Conservation (phyloP, 1,140 invertebrate genomes). For the Carposina sasakii region DNA sequence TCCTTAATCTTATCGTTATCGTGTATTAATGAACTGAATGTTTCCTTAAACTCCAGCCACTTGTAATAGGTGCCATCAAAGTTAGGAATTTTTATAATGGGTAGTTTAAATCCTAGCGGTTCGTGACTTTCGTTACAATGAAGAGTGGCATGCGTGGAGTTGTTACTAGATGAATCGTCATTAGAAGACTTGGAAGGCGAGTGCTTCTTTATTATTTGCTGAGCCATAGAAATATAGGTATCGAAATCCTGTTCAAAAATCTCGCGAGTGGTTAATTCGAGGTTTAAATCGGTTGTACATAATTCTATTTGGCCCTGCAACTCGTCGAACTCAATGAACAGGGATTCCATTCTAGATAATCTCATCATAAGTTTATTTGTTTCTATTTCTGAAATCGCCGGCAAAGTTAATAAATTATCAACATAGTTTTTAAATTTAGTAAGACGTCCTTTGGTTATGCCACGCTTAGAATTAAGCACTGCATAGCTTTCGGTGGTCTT, state of each 20-base stretch:
- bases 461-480: constrained; percentile 1
- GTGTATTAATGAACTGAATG: constrained; percentile 36
- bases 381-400: background rate
- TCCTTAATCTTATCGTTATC: constrained; percentile 20
- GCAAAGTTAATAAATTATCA: background rate
- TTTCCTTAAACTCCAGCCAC: constrained; percentile 37
- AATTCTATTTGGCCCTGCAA: background rate
- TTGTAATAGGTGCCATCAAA: constrained; percentile 32
- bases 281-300: background rate
- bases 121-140: background rate
- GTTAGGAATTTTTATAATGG: constrained; percentile 26
- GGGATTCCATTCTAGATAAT: background rate
- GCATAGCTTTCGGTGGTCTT: too few species aligned
- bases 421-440: constrained; percentile 2
- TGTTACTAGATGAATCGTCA: background rate
- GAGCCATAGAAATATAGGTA: background rate
- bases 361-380: constrained; percentile 2
- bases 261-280: background rate
- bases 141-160: too few species aligned
- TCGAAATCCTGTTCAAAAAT: background rate
- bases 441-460: background rate
- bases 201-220: background rate
- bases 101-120: constrained; percentile 21
- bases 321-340: background rate
- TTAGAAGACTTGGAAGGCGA: background rate